phyloP scores from a whole-genome alignment of 2,113 vertebrate species.

The Tychaedon coryphoeus region DNA sequence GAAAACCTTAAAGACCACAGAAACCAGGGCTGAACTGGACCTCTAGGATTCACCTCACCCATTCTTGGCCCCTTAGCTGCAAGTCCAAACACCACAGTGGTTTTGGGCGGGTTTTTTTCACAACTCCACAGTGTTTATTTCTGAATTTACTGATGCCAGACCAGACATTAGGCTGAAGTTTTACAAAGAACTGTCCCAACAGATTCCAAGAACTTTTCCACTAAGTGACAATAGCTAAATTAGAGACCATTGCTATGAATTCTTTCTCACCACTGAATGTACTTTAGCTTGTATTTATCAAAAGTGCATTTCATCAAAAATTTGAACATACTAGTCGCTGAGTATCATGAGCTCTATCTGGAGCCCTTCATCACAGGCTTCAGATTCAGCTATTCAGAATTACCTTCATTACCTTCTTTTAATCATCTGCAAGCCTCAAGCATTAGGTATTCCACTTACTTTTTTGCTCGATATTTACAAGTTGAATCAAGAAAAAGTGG shows the following conservation, averaged over 20 bases:
- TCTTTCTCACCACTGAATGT: neutral
- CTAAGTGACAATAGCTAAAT: neutral
- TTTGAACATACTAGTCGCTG: neutral
- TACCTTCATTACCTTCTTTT: neutral
- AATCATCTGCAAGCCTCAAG: neutral
- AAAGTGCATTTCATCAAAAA: neutral
- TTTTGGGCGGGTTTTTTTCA: accelerated
- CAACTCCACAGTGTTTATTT: neutral
- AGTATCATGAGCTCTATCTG: neutral
- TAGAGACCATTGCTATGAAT: neutral
- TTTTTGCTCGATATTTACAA: neutral
- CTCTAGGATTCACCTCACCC: neutral
- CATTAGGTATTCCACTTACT: neutral
- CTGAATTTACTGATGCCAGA: neutral
- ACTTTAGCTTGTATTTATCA: neutral
- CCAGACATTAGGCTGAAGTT: neutral
- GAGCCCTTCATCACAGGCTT: neutral
- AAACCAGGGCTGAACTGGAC: neutral
- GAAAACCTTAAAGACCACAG: neutral
- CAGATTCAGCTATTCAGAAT: neutral
- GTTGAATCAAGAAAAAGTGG: neutral
- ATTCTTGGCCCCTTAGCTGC: neutral
- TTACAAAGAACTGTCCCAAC: neutral
- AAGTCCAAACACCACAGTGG: neutral
- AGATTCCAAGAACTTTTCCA: neutral